phyloP scores from a whole-genome alignment of 2,113 vertebrate species.

The Corvus hawaiiensis region DNA sequence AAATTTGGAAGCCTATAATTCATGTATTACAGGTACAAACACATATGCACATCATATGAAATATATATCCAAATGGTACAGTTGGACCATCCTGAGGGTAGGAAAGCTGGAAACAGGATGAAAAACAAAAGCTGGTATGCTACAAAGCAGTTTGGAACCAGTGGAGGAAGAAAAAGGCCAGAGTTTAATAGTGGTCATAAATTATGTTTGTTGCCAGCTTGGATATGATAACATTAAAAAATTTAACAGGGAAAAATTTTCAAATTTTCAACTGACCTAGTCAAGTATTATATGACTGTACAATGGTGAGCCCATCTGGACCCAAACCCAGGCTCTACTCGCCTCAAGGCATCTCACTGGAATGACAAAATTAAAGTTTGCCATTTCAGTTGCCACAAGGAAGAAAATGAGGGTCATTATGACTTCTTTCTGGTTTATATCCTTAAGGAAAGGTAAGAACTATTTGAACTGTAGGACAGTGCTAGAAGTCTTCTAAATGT shows the following conservation, averaged over 20 bases:
- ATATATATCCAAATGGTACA: too few relatives aligned
- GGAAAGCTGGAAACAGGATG: background rate
- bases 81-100: background rate
- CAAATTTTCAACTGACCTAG: background rate
- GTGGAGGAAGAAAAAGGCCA: background rate
- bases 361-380: background rate
- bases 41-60: background rate
- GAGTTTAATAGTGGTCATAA: background rate
- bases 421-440: background rate
- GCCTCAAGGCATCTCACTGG: background rate
- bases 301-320: background rate
- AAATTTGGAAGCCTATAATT: background rate
- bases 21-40: background rate
- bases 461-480: background rate
- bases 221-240: background rate
- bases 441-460: background rate
- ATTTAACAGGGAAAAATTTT: background rate
- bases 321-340: background rate
- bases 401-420: background rate
- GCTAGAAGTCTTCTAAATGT: background rate
- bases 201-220: background rate
- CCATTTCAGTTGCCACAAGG: background rate
- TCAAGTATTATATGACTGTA: background rate
- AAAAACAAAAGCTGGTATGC: background rate
- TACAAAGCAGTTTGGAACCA: background rate